phyloP scores from a whole-genome alignment of 2,113 vertebrate genomes.

The Odontophorus gujanensis region DNA sequence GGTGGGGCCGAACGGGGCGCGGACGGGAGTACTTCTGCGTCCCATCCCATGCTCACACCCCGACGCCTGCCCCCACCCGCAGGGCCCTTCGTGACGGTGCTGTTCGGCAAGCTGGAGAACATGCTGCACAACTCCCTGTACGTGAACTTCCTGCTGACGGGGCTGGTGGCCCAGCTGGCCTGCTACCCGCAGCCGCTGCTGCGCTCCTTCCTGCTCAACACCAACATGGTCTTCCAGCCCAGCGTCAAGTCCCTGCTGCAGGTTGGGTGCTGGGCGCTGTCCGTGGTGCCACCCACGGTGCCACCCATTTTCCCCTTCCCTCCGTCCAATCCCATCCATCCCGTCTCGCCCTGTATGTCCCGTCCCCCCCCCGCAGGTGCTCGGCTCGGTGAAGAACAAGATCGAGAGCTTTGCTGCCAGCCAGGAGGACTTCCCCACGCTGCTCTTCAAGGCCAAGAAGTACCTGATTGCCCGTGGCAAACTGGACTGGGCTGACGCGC shows the following conservation, averaged over 20 bases:
- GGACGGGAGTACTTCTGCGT: too few relatives aligned
- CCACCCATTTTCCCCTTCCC: too few relatives aligned
- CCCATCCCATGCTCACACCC: too few relatives aligned
- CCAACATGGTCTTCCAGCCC: slow-evolving; percentile 99
- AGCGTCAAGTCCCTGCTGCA: slow-evolving; percentile 97
- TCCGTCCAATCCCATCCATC: too few relatives aligned
- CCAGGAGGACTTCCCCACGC: slow-evolving; percentile 91
- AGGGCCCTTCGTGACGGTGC: slow-evolving; percentile 93
- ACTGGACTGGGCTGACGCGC: slow-evolving; percentile 86
- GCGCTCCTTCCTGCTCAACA: slow-evolving; percentile 97
- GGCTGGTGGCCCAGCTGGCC: slow-evolving; percentile 93
- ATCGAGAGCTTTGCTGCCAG: slow-evolving; percentile 91
- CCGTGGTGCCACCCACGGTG: too few relatives aligned
- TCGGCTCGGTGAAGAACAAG: slow-evolving; percentile 96
- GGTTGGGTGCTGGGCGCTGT: slow-evolving; percentile 51
- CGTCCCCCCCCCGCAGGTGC: slow-evolving; percentile 78
- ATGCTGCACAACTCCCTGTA: slow-evolving; percentile 96
- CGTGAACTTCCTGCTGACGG: slow-evolving; percentile 96
- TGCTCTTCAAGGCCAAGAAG: slow-evolving; percentile 93
- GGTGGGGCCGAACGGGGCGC: slow-evolving; percentile 69
- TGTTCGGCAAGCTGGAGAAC: slow-evolving; percentile 96
- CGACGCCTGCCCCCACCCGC: not conserved
- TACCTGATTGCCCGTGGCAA: slow-evolving; percentile 91
- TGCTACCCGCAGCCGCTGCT: slow-evolving; percentile 96
- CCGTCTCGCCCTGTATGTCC: not conserved